Percentiles rank a stretch among this genome's conserved stretches.
Conservation (phyloP, 2,888 invertebrate species). For the Rhyacophila evoluta region DNA sequence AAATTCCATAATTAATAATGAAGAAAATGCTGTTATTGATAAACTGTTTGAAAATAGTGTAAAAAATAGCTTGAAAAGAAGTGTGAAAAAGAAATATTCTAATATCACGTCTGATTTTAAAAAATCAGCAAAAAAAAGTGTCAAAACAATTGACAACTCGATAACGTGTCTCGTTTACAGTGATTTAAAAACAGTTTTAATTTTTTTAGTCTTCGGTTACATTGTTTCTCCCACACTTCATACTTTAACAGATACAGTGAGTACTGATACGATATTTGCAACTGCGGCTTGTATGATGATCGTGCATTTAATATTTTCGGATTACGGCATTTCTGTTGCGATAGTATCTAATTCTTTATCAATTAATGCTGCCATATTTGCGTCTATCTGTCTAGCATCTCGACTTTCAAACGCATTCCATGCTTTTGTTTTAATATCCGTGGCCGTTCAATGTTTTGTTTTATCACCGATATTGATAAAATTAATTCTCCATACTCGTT, state of each 20-base stretch:
- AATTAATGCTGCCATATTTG: conserved; percentile 94
- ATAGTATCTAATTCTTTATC: conserved; percentile 93
- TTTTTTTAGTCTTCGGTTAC: conserved; percentile 89
- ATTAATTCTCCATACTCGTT: conserved; percentile 69
- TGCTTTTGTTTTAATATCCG: conserved; percentile 90
- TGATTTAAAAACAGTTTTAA: conserved; percentile 82
- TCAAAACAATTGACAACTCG: conserved; percentile 25
- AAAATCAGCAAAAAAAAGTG: background rate
- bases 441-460: conserved; percentile 90
- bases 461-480: conserved; percentile 85
- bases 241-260: conserved; percentile 95
- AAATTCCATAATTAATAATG: conserved; percentile 1
- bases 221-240: conserved; percentile 92
- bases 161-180: conserved; percentile 61
- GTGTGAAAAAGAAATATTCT: background rate
- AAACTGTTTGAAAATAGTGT: conserved; percentile 43
- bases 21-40: conserved; percentile 38
- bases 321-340: conserved; percentile 89
- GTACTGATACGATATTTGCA: conserved; percentile 97
- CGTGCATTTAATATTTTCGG: conserved; percentile 90
- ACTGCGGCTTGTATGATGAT: conserved; percentile 90
- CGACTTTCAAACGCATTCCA: conserved; percentile 86
- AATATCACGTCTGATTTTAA: background rate
- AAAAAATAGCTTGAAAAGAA: conserved; percentile 1
- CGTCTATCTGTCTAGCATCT: conserved; percentile 94